Evolutionary conservation across 2,113 vertebrate genomes (phyloP).

Genomic region (Corythornis vintsioides): DNA sequence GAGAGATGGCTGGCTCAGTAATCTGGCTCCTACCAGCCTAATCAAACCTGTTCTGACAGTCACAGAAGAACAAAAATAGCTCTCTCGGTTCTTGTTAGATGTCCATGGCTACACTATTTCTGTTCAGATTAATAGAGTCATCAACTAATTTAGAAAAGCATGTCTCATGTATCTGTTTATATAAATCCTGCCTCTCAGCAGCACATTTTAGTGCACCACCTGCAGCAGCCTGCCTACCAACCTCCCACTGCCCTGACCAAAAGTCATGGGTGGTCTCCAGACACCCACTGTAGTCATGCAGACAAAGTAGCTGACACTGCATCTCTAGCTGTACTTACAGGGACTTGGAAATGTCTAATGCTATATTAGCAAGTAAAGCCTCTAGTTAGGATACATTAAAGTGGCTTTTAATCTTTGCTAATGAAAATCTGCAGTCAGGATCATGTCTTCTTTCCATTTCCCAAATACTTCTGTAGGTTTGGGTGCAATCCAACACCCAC

Average conservation of each 20-base stretch:
- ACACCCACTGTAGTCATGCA: neutral
- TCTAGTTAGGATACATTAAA: neutral
- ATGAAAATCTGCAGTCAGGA: slow-evolving; percentile 45
- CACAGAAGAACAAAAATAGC: neutral
- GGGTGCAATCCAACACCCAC: neutral
- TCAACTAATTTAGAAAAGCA: neutral
- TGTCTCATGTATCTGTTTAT: neutral
- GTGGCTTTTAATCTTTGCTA: slow-evolving; percentile 46
- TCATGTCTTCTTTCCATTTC: neutral
- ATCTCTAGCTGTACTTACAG: neutral
- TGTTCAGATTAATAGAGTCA: neutral
- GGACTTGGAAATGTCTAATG: neutral
- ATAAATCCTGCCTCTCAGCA: neutral
- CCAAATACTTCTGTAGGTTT: slow-evolving; percentile 6
- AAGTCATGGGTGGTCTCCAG: neutral
- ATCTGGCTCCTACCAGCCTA: neutral
- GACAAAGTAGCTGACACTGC: neutral
- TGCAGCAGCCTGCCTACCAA: neutral
- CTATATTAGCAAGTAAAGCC: neutral
- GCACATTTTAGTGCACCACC: neutral
- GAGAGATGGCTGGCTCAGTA: neutral
- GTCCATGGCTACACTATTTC: neutral
- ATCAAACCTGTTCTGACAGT: neutral
- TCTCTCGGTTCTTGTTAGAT: neutral
- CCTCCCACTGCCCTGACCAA: neutral